These are phyloP conservation scores for Panagrolaimus sp. DNA, from an alignment of 1,140 invertebrate genomes.

Conservation along the genomic window DNA sequence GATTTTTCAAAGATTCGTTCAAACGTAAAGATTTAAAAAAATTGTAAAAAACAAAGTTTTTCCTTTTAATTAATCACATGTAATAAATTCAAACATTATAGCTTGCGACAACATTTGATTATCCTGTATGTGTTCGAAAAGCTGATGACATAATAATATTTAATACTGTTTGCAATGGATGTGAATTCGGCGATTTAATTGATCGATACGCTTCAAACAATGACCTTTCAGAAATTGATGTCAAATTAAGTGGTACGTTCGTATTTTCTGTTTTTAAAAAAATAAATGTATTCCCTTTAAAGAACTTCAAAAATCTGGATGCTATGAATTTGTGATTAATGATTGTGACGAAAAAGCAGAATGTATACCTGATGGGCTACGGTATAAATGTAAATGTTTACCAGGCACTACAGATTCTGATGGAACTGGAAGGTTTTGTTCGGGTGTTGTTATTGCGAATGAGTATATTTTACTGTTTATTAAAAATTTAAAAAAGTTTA, in stretches of 20 bases:
- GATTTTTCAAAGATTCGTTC: background rate
- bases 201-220: conserved; percentile 11
- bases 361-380: conserved; percentile 34
- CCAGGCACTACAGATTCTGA: conserved; percentile 35
- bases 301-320: conserved; percentile 34
- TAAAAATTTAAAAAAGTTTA: conserved; percentile 18
- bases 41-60: conserved; percentile 28
- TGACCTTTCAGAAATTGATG: background rate
- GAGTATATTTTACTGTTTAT: conserved; percentile 20
- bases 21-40: no score
- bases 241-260: conserved; percentile 9
- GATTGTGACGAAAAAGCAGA: conserved; percentile 45
- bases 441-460: conserved; percentile 19
- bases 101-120: conserved; percentile 13
- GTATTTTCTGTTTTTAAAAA: conserved; percentile 18
- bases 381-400: conserved; percentile 40
- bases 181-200: conserved; percentile 22
- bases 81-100: background rate
- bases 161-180: background rate
- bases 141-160: conserved; percentile 11
- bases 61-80: no score
- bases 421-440: conserved; percentile 28
- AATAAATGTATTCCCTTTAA: background rate
- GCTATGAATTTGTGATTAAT: conserved; percentile 37
- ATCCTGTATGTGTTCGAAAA: background rate